Evolutionary conservation across 2,888 invertebrate species (phyloP).

Genomic region (Seira sanloemensis): DNA sequence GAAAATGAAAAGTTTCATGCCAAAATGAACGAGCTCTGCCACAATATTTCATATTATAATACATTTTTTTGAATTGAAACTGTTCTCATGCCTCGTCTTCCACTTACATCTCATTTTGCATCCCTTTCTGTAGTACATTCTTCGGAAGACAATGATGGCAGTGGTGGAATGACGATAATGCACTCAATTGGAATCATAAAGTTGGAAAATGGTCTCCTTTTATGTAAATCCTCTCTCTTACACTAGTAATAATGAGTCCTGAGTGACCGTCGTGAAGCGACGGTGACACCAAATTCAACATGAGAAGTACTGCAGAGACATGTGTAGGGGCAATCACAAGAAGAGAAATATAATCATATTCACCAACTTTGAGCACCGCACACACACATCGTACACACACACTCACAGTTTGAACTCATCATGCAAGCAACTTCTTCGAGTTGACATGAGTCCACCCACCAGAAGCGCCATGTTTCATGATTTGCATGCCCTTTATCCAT

Average conservation of each 20-base stretch:
- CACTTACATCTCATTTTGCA: conserved; percentile 6
- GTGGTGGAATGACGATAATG: no score
- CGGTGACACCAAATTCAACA: neutral
- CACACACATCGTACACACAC: neutral
- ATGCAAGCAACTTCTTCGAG: no score
- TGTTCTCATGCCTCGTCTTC: neutral
- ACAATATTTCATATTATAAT: no score
- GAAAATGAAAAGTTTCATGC: neutral
- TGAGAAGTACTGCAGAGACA: neutral
- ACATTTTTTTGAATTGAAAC: no score
- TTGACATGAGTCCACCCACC: conserved; percentile 43
- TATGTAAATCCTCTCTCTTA: neutral
- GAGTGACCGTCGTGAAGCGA: neutral
- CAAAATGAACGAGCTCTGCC: no score
- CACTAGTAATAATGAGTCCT: no score
- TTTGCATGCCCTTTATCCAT: conserved; percentile 55
- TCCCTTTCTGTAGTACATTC: conserved; percentile 6
- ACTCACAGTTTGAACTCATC: no score
- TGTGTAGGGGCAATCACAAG: neutral
- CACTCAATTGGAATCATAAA: neutral
- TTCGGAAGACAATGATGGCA: neutral
- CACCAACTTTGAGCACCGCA: no score
- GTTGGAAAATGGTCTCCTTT: neutral
- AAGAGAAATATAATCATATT: no score
- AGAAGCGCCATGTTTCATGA: conserved; percentile 15